Base-by-base conservation (phyloP, 1,140 invertebrate genomes). In the Radopholus similis region DNA sequence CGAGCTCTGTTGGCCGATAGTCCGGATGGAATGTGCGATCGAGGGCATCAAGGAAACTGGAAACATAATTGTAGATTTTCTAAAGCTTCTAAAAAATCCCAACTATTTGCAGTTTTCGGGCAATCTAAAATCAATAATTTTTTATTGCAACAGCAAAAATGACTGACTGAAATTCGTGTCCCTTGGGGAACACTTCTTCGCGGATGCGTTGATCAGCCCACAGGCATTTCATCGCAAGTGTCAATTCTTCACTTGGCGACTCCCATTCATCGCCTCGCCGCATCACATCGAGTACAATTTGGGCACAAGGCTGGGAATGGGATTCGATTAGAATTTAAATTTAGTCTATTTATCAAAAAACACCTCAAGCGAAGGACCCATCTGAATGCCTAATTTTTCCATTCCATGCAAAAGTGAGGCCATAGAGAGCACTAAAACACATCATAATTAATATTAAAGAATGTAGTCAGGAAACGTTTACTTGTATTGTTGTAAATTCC, bases 1-100 rank as follows among this genome's bases (percentile, higher is more conserved):
- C 93, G 87, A 96, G 93, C 87, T 95, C 90, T 77, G 91, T 92
- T 71, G 93, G 93, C 84, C 94, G 88, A 87, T 96, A 96, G 87
- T 92, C 89, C 80, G 88, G 87, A 80, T 88, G 88, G 81, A 91
- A 90, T 82, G 96, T 92, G 85, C 93, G 88, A 86, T 95, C 92
- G 84, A 97, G 90, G 87, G 92, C 90, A 88, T 92, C 91, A 53
- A 81, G 70, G 44, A 81, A 81, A 67, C 79, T 81, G 53, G n/a
- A n/a, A n/a, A n/a, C n/a, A n/a, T n/a, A n/a, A n/a, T n/a, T n/a
- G n/a, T n/a, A n/a, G n/a, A n/a, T n/a, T n/a, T n/a, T n/a, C n/a
- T n/a, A n/a, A n/a, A n/a, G n/a, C n/a, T n/a, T n/a, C n/a, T n/a
- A n/a, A n/a, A n/a, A n/a, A n/a, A n/a, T 42, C 13, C 58, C 18